Evolutionary conservation across 2,113 vertebrate genomes (phyloP), one percentile per base, ranked within the genome.

Genomic region (Cyprinodon tularosa): DNA sequence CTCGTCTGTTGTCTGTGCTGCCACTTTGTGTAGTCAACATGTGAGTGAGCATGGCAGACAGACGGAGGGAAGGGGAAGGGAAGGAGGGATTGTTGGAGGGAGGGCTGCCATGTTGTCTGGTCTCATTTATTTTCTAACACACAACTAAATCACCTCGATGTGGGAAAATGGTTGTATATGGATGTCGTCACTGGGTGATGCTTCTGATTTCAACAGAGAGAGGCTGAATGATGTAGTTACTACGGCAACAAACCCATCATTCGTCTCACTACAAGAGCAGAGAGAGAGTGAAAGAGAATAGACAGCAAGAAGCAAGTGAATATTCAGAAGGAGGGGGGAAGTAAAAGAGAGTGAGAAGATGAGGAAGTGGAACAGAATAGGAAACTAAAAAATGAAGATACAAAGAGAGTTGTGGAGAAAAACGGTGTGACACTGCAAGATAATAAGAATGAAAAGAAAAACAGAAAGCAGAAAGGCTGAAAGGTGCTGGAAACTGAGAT

Each of bases 201-300:
- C 71, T 92, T 94, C 95, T 92, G 95, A 93, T 95, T 96, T 95
- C 94, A 95, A 95, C 95, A 94, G 77, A 84, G 80, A 20, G 94
- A 95, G 95, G 94, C 95, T 96, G 95, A 96, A 96, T 96, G 96
- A 94, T 95, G 93, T 94, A 95, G 96, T 96, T 97, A 95, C 96
- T 96, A 97, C 96, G 96, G 97, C 96, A 98, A 97, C 96, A 96
- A 95, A 95, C 95, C 95, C 96, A 95, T 96, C 96, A 96, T 95
- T 95, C 94, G 95, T 95, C 84, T 37, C 74, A 95, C 95, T 95
- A 75, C 76, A 47, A 40, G 59, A 68, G 67, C 69, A 50, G 62
- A 70, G 44, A 53, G 62, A 67, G 70, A 71, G 71, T 74, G 68
- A 79, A 63, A 69, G 59, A 59, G 76, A 77, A 67, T 42, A 72